A percentile compares a stretch with the other conserved stretches of the same genome.
Evolutionary conservation across 1,140 invertebrate genomes (phyloP).

Genomic region (Diuraphis noxia): DNA sequence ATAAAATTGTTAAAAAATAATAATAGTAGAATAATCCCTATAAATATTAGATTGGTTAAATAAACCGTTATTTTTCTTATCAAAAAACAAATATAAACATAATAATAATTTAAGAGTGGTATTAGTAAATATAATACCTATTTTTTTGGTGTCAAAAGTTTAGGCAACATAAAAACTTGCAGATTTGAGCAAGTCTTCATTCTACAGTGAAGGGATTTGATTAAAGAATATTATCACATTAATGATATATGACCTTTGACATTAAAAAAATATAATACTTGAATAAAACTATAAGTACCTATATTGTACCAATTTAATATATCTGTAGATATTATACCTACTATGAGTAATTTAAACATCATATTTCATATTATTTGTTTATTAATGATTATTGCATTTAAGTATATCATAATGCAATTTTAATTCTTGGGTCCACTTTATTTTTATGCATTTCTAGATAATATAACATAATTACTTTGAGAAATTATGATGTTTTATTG

Average conservation of each 20-base stretch:
- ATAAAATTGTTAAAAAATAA: neutral
- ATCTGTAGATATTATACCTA: neutral
- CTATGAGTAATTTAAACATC: neutral
- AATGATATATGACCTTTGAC: neutral
- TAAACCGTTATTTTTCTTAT: slow-evolving; percentile 3
- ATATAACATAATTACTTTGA: neutral
- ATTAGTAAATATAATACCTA: neutral
- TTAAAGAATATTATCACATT: neutral
- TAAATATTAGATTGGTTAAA: slow-evolving; percentile 7
- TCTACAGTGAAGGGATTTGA: neutral
- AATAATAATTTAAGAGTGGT: neutral
- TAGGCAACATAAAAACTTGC: neutral
- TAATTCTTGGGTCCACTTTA: neutral
- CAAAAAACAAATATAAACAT: slow-evolving; percentile 16
- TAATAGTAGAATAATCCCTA: neutral
- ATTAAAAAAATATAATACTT: neutral
- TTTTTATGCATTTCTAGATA: neutral
- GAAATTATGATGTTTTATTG: neutral
- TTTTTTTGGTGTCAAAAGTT: neutral
- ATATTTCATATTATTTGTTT: neutral
- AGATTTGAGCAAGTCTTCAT: neutral
- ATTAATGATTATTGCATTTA: neutral
- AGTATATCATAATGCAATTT: neutral
- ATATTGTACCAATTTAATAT: neutral
- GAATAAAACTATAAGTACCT: neutral